Evolutionary conservation across 2,113 vertebrate genomes (phyloP), one percentile per base, ranked within the genome.

Genomic region (Lethenteron reissneri): DNA sequence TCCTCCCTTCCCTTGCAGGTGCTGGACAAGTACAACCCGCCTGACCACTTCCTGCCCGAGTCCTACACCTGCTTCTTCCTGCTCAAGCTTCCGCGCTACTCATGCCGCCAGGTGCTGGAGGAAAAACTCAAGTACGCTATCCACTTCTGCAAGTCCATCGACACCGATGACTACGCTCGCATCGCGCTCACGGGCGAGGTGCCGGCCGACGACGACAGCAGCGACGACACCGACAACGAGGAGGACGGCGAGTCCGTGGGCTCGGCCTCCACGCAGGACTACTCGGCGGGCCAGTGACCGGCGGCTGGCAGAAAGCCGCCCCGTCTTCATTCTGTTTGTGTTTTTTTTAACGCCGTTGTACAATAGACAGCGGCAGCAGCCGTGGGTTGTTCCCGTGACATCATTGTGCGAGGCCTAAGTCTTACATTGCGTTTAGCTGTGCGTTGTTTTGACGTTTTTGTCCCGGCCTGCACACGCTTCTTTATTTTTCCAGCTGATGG

Each of bases 41-140:
- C 94, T 1, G 94, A 97, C 77, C 94, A 99, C 81, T 99, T 99
- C 77, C 92, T 99, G 71, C 94, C 94, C 0, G 94, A 99, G 77
- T 99, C 94, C 10, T 99, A 99, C 82, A 99, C 94, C 0, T 99
- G 94, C 76, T 99, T 99, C 84, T 99, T 99, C 80, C 83, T 99
- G 76, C 82, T 99, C 75, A 99, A 99, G 82, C 78, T 99, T 78
- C 94, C 94, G 73, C 82, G 92, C 74, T 99, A 99, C 78, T 97
- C 92, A 13, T 97, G 94, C 71, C 89, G 87, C 77, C 89, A 90
- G 78, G 94, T 99, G 1, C 84, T 99, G 60, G 90, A 96, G 79
- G 92, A 97, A 74, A 97, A 99, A 58, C 83, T 99, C 11, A 99
- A 97, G 73, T 97, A 97, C 0, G 94, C 94, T 76, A 99, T 99